Evolutionary conservation across 2,888 invertebrate species (phyloP).

Genomic region (Steromphala cineraria): DNA sequence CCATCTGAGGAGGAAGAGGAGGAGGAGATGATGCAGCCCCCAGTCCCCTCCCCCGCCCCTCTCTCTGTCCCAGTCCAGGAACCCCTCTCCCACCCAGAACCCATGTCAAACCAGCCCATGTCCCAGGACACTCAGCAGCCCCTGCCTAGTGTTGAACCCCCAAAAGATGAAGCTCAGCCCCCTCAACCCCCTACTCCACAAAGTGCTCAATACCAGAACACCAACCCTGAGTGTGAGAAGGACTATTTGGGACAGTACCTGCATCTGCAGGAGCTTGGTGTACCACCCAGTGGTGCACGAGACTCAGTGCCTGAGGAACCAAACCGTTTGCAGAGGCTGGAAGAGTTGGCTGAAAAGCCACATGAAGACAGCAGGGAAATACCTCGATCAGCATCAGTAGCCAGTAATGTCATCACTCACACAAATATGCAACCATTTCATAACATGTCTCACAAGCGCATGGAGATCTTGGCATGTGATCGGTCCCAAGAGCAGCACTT

Average conservation of each 20-base stretch:
- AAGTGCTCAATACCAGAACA: slow-evolving; percentile 31
- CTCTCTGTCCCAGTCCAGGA: slow-evolving; percentile 21
- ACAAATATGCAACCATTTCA: slow-evolving; percentile 50
- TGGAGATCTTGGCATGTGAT: slow-evolving; percentile 60
- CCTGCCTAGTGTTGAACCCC: not conserved
- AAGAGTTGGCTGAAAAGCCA: slow-evolving; percentile 45
- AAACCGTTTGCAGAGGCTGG: slow-evolving; percentile 38
- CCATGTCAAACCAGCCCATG: slow-evolving; percentile 23
- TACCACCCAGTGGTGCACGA: slow-evolving; percentile 29
- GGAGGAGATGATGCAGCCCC: slow-evolving; percentile 48
- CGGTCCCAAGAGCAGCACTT: slow-evolving; percentile 54
- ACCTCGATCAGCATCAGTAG: slow-evolving; percentile 23
- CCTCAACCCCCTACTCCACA: slow-evolving; percentile 21
- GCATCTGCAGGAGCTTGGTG: slow-evolving; percentile 62
- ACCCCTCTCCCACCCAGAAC: slow-evolving; percentile 34
- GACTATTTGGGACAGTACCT: slow-evolving; percentile 69
- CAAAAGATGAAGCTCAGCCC: slow-evolving; percentile 5
- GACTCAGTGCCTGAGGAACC: slow-evolving; percentile 31
- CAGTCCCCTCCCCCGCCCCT: slow-evolving; percentile 15
- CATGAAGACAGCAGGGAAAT: slow-evolving; percentile 30
- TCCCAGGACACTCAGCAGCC: slow-evolving; percentile 25
- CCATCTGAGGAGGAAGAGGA: slow-evolving; percentile 45
- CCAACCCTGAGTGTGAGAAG: slow-evolving; percentile 64
- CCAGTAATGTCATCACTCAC: slow-evolving; percentile 45
- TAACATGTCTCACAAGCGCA: slow-evolving; percentile 59